Evolutionary conservation across 1,140 invertebrate species (phyloP), one percentile per base, ranked within the genome.

Genomic region (Zaprionus inermis): DNA sequence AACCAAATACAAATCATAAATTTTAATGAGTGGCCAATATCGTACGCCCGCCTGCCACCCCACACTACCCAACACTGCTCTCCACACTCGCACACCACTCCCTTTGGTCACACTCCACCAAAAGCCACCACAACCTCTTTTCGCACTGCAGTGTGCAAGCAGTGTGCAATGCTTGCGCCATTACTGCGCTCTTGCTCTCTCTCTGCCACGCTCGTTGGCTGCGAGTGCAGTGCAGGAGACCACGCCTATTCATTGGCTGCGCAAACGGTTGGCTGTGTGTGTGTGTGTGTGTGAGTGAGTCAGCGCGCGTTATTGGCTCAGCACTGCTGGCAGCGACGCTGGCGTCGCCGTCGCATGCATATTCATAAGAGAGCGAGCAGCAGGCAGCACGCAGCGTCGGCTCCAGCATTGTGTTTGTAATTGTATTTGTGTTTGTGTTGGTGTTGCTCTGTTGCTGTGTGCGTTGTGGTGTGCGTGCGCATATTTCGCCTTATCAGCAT

Each of bases 401-500:
- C 30, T 36, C 38, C 41, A 54, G 24, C 24, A 28, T 41, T 55
- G 49, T 60, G 34, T 60, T 20, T 7, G 57, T 74, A 61, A 61
- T 41, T 63, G 75, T 75, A 38, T 16, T 54, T 49, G 63, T 41
- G 22, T 38, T 7, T 46, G 51, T 51, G 24, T 58, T 46, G 18
- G 52, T 67, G 30, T 66, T 24, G 7, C 34, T 69, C 41, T 54
- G 52, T 52, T 38, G 68, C 28, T 81, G 34, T 56, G 70, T 78
- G n/a, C n/a, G n/a, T n/a, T n/a, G n/a, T n/a, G n/a, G n/a, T n/a
- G 68, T 68, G 70, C 72, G 71, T 86, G 80, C 69, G 59, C 75
- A 71, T 78, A 73, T 91, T 86, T 89, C 71, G 84, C 84, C 88
- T 89, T 89, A 90, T 89, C 85, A 89, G 84, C 85, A 90, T 89